Conservation (phyloP, 2,797 vertebrate species). For the Cynodonichthys magdalenae region DNA sequence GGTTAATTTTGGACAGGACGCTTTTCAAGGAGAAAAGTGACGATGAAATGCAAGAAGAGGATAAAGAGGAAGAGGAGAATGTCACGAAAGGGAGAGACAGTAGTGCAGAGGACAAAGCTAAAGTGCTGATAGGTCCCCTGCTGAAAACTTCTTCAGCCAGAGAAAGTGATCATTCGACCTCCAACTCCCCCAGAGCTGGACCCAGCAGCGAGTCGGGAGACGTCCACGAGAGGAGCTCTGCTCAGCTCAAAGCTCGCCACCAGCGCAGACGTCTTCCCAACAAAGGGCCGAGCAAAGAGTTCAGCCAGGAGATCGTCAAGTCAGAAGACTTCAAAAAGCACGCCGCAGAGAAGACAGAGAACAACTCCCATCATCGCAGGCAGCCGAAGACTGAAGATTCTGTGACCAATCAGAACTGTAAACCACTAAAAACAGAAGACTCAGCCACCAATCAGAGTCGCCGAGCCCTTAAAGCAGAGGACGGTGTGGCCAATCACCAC, state of each 20-base stretch:
- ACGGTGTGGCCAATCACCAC: constrained; percentile 82
- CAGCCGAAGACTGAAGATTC: constrained; percentile 87
- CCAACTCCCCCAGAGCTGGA: constrained; percentile 87
- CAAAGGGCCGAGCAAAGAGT: constrained; percentile 91
- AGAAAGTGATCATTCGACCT: constrained; percentile 85
- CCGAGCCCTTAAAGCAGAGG: constrained; percentile 85
- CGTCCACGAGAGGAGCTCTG: constrained; percentile 77
- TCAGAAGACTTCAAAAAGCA: constrained; percentile 83
- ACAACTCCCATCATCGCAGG: constrained; percentile 78
- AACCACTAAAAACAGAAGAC: constrained; percentile 88
- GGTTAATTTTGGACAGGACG: constrained; percentile 50
- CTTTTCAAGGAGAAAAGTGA: constrained; percentile 57
- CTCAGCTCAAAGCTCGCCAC: constrained; percentile 82
- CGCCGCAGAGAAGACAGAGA: constrained; percentile 85
- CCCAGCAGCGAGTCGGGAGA: constrained; percentile 86
- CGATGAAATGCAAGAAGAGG: constrained; percentile 54
- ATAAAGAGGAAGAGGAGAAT: constrained; percentile 47
- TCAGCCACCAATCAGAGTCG: constrained; percentile 84
- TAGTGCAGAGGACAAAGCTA: constrained; percentile 55
- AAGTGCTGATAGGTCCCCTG: constrained; percentile 65
- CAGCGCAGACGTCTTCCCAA: constrained; percentile 85
- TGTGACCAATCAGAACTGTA: constrained; percentile 84
- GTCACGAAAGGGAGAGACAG: constrained; percentile 50
- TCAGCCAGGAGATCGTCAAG: constrained; percentile 89
- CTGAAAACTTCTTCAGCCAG: constrained; percentile 74